Base-by-base conservation (phyloP, 2,113 vertebrate genomes). In the Gnathonemus longibarbis region DNA sequence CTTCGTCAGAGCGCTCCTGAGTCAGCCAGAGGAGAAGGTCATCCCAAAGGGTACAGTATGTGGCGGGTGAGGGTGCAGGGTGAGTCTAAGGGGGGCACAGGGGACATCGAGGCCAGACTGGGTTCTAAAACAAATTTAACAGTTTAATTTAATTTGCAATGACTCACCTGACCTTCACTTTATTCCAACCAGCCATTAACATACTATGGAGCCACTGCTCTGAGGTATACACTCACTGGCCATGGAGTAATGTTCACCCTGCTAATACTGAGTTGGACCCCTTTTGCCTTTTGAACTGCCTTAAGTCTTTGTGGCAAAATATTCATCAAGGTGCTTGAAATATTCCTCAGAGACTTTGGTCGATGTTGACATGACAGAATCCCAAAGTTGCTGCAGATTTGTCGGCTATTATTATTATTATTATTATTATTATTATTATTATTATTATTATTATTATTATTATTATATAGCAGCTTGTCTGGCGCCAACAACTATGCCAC, bases 21-120 rank as follows among this genome's bases (percentile, higher is more conserved):
- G 96, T 94, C 91, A 96, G 88, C 96, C 96, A 96, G n/a, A 90
- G 90, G 0, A 96, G 89, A 92, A 96, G 21, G 53, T 91, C 93
- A 10, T 97, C 96, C 90, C 96, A 95, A 0, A 95, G 91, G 15
- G 93, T 91, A 15, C 96, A 21, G 5, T 2, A 2, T 21, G 96
- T 96, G 94, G 10, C 2, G 56, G 24, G 21, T n/a, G 24, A 62
- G 56, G 56, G 56, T 58, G 56, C 2, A n/a, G 24, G 24, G 52
- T 53, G 15, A 21, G 17, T 53, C 31, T 31, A 31, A 31, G 31
- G 31, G 31, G 31, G 31, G 31, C 2, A 58, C 7, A n/a, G 21
- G 24, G 21, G 24, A n/a, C 56, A 58, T 58, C 21, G n/a, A n/a
- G 21, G 56, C 56, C 56, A 24, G 56, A 58, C 56, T 58, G 21